Evolutionary conservation across 1,140 invertebrate genomes (phyloP).

Genomic region (Adelges cooleyi): DNA sequence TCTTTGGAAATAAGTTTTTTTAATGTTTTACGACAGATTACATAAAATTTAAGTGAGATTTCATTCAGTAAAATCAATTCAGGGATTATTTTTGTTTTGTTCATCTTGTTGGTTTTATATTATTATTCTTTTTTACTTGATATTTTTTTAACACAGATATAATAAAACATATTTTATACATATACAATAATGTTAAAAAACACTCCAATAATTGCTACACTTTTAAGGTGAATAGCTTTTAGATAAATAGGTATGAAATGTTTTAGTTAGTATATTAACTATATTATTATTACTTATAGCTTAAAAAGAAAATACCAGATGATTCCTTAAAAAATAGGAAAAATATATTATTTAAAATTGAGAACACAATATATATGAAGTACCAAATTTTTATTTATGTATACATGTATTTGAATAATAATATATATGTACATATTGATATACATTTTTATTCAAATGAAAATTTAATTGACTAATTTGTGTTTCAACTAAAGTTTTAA

Average conservation of each 20-base stretch:
- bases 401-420: not conserved
- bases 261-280: not conserved
- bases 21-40: not conserved
- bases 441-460: not conserved
- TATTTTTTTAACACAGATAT: constrained; percentile 14
- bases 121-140: constrained; percentile 9
- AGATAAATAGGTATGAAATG: not conserved
- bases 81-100: not conserved
- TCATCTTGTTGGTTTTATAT: constrained; percentile 18
- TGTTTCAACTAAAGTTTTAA: not conserved
- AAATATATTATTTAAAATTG: too few species aligned
- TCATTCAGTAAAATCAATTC: not conserved
- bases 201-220: not conserved
- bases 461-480: not conserved
- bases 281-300: too few species aligned
- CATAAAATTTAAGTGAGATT: constrained; percentile 2
- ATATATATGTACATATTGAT: not conserved
- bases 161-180: constrained; percentile 22
- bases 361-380: not conserved
- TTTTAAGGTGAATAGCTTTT: constrained; percentile 13
- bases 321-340: too few species aligned
- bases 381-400: not conserved
- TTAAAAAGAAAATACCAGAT: too few species aligned
- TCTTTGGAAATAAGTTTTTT: not conserved
- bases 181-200: not conserved